Percentiles rank a stretch among this genome's conserved stretches.
Conservation (phyloP, 2,888 invertebrate species). For the Pterostichus madidus region DNA sequence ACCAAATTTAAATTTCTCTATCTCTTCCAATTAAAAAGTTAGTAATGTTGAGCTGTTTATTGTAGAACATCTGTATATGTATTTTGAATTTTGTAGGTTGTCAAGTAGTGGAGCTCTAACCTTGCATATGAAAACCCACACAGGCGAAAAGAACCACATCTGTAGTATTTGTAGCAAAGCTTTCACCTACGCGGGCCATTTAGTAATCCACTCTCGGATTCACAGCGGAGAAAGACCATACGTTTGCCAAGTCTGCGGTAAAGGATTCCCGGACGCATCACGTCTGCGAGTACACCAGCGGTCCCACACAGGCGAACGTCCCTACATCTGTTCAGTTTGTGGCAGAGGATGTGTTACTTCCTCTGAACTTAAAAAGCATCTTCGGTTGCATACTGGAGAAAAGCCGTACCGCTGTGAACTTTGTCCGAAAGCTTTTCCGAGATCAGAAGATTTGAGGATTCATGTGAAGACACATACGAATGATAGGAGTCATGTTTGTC, state of each 20-base stretch:
- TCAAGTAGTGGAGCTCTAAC: slow-evolving; percentile 68
- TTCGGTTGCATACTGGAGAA: slow-evolving; percentile 78
- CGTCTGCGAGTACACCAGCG: slow-evolving; percentile 77
- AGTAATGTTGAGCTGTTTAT: too few species aligned
- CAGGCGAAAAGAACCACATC: slow-evolving; percentile 68
- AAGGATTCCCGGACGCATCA: slow-evolving; percentile 74
- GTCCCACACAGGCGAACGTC: slow-evolving; percentile 77
- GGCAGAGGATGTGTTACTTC: slow-evolving; percentile 75
- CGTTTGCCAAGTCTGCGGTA: slow-evolving; percentile 74
- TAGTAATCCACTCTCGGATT: slow-evolving; percentile 67
- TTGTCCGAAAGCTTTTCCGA: slow-evolving; percentile 75
- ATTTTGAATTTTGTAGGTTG: slow-evolving; percentile 26
- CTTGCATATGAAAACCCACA: slow-evolving; percentile 68
- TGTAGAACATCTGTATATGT: too few species aligned
- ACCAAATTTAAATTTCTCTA: too few species aligned
- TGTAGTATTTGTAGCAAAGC: slow-evolving; percentile 68
- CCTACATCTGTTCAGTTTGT: slow-evolving; percentile 75
- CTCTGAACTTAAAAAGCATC: slow-evolving; percentile 77
- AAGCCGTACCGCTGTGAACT: slow-evolving; percentile 76
- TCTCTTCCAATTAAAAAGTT: too few species aligned
- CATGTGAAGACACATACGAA: slow-evolving; percentile 75
- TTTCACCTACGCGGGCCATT: slow-evolving; percentile 68
- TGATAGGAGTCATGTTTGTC: slow-evolving; percentile 68
- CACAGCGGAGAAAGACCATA: slow-evolving; percentile 75
- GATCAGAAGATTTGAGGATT: slow-evolving; percentile 75